These are phyloP conservation scores for Zaprionus nigranus DNA, from an alignment of 1,140 invertebrate genomes.

Conservation along the genomic window DNA sequence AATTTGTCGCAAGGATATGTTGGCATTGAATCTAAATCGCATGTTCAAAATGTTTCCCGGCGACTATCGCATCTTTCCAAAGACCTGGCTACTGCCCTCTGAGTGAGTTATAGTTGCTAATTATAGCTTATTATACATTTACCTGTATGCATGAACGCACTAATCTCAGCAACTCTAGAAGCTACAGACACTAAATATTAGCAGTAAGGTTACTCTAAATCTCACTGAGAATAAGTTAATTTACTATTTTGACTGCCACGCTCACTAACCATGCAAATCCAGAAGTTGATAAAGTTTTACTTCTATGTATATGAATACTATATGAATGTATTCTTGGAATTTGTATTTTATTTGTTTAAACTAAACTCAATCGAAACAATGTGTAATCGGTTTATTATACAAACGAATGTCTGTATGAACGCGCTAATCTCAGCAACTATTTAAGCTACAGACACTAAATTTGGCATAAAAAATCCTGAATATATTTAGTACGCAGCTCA, in stretches of 20 bases:
- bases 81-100: constrained; percentile 95
- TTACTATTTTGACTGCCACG: neutral
- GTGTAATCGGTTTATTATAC: too few relatives aligned
- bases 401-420: too few relatives aligned
- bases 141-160: too few relatives aligned
- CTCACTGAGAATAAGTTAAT: neutral
- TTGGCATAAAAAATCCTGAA: too few relatives aligned
- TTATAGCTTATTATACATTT: neutral
- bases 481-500: too few relatives aligned
- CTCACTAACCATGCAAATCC: neutral
- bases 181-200: neutral
- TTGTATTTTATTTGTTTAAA: neutral
- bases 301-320: too few relatives aligned
- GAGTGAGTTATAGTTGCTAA: constrained; percentile 87
- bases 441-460: too few relatives aligned
- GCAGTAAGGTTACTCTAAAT: too few relatives aligned
- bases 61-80: constrained; percentile 96
- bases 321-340: too few relatives aligned
- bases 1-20: constrained; percentile 93
- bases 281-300: too few relatives aligned
- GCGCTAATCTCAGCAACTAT: too few relatives aligned
- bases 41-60: constrained; percentile 94
- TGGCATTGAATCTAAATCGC: constrained; percentile 93
- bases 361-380: neutral
- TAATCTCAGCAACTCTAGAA: too few relatives aligned